Evolutionary conservation across 30 jellyfish, hydroid and myxozoan species (phyloP), one percentile per base, ranked within the genome.

Genomic region (Hydra vulgaris): DNA sequence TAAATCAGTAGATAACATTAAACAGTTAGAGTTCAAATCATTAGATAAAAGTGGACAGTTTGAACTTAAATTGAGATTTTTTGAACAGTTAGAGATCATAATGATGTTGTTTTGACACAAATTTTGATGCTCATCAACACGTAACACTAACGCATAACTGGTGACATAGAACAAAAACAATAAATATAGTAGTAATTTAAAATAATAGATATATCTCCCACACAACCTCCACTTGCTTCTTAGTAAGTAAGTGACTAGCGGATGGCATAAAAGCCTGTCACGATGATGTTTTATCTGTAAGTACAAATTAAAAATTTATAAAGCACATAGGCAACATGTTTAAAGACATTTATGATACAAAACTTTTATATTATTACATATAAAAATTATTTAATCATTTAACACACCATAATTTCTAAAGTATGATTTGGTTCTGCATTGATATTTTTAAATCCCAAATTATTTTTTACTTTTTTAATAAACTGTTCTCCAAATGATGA

Each of bases 191-290:
- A 90, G 56, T 55, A 95, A 77, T 77, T 86, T 95, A n/a, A 96
- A 76, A 66, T 95, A 95, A 87, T 95, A 95, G 26, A 95, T 95
- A 74, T 95, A 89, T 26, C 97, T 89, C 1, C 97, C 97, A 56
- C 78, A 95, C 0, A 95, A 78, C 19, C 94, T 77, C 99, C 99
- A 95, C 81, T 95, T 95, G 94, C 90, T 86, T 25, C 98, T 95
- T 24, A 95, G 87, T 19, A 95, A 78, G 71, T 95, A 89, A 27
- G 97, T 82, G 25, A 95, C 96, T 83, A 95, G 80, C 5, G 99
- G 99, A 73, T 95, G 99, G 17, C 94, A 87, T 12, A 95, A 88
- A 71, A 95, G 84, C 84, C 84, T 87, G 24, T 95, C 81, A 12
- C 99, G 87, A 71, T 89, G 92, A 72, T 90, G 89, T 80, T 86